phyloP scores from a whole-genome alignment of 2,797 vertebrate species.

The Sphenodon punctatus region DNA sequence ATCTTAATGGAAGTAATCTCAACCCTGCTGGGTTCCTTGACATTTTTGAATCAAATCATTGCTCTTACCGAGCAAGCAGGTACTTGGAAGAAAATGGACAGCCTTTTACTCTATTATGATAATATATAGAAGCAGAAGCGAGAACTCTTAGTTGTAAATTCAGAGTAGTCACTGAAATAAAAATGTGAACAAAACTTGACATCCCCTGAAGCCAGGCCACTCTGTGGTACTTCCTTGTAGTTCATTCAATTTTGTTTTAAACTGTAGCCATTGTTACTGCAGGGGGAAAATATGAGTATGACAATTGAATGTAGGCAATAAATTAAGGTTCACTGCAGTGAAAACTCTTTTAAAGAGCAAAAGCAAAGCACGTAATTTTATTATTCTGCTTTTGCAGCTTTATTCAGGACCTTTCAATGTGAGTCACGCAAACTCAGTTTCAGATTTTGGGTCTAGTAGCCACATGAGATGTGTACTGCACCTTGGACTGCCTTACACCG shows the following conservation, averaged over 20 bases:
- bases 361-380: neutral
- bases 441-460: neutral
- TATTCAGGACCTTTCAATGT: neutral
- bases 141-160: slow-evolving; percentile 16
- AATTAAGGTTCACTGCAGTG: neutral
- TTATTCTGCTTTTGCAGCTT: neutral
- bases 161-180: slow-evolving; percentile 12
- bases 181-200: slow-evolving; percentile 14
- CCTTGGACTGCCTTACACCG: too few relatives aligned
- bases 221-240: neutral
- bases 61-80: slow-evolving; percentile 52
- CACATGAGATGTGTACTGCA: too few relatives aligned
- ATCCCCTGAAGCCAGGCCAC: neutral
- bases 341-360: neutral
- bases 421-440: neutral
- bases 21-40: slow-evolving; percentile 44
- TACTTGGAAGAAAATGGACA: slow-evolving; percentile 52
- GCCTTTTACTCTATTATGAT: slow-evolving; percentile 50
- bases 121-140: slow-evolving; percentile 25
- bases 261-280: neutral
- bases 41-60: slow-evolving; percentile 65
- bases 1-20: slow-evolving; percentile 61
- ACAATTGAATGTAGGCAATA: neutral
- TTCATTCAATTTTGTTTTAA: neutral
- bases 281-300: neutral